Evolutionary conservation across 2,113 vertebrate species (phyloP).

Genomic region (mouse (Mus musculus)): DNA sequence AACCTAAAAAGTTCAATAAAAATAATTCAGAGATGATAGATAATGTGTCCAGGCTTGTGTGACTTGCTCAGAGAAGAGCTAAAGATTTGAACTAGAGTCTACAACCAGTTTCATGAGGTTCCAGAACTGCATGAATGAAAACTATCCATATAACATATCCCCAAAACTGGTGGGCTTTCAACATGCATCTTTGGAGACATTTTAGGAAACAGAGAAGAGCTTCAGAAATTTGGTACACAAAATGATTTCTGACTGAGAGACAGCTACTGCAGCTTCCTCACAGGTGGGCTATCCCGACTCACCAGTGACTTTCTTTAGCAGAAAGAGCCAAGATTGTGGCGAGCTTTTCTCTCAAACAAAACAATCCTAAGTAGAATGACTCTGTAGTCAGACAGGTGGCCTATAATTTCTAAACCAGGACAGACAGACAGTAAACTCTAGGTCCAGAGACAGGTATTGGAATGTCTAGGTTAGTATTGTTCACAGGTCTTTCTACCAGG

Average conservation of each 20-base stretch:
- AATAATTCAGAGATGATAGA: background rate
- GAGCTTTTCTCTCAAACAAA: conserved; percentile 9
- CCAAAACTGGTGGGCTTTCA: background rate
- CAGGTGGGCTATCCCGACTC: background rate
- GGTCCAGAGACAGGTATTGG: conserved; percentile 29
- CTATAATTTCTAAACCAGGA: conserved; percentile 50
- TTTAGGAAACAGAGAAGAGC: conserved; percentile 40
- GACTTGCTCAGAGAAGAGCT: background rate
- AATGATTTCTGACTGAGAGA: conserved; percentile 44
- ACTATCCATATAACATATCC: conserved; percentile 15
- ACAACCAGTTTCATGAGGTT: background rate
- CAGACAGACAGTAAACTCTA: conserved; percentile 18
- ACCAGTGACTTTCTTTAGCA: background rate
- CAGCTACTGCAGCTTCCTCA: background rate
- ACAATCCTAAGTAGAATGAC: background rate
- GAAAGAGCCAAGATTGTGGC: conserved; percentile 8
- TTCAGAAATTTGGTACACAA: background rate
- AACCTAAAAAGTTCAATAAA: conserved; percentile 1
- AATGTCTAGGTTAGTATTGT: conserved; percentile 39
- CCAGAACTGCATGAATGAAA: background rate
- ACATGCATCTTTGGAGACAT: background rate
- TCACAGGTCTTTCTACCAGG: conserved; percentile 40
- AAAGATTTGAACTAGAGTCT: conserved; percentile 15
- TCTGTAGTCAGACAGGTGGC: background rate
- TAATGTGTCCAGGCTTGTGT: background rate